Base-by-base conservation (phyloP, 2,113 vertebrate genomes). In the Spermophilus dauricus region DNA sequence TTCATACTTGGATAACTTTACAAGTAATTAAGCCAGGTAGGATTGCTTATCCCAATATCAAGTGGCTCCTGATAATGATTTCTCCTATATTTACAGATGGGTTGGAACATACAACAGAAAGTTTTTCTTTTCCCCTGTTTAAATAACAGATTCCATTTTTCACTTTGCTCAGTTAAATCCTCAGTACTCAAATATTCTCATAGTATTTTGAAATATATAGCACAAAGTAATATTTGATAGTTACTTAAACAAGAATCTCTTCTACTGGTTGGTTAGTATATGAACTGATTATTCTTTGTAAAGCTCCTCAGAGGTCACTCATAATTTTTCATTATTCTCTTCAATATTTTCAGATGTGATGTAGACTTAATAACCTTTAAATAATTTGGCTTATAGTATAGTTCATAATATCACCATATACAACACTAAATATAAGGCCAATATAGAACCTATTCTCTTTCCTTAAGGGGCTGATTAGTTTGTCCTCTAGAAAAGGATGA, bases 191-290 rank as follows among this genome's bases (percentile, higher is more conserved):
- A 8, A 63, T 63, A 56, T 5, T 30, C 2, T 72, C 12, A 24
- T 2, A 51, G 0, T 61, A 34, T 69, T 67, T 17, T 67, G 28
- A 77, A 72, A 80, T 56, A 26, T 6, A 1, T 28, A 67, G 61
- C 10, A 65, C 8, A 69, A 69, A n/a, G 0, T 6, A 42, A 14
- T 1, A 0, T 7, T 13, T 77, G 24, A 1, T 53, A 45, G 2
- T 2, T 45, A 4, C 53, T 90, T 94, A 73, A 42, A 22, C 37
- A 91, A 73, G 13, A 32, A 32, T 2, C 30, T 89, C 16, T 58
- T 73, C 16, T 73, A 16, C 4, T 24, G 5, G 14, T 75, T 32
- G 30, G 4, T 24, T 67, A 80, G 3, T 32, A 42, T 17, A 30
- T 17, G 3, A 58, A 22, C 30, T 84, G 42, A 39, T 56, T 45